phyloP scores from a whole-genome alignment of 2,888 invertebrate species.

The Biston betularia region DNA sequence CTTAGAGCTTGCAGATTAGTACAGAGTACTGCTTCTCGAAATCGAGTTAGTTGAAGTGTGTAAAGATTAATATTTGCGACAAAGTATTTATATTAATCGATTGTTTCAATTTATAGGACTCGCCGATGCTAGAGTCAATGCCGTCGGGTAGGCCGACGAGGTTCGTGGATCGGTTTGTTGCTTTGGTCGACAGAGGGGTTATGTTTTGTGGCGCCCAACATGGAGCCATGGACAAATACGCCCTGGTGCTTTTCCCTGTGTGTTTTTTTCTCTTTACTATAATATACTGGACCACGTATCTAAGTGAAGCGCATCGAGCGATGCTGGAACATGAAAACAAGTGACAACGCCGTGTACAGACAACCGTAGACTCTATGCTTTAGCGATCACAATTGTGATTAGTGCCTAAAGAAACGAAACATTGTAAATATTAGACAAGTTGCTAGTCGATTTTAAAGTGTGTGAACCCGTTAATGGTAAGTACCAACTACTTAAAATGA shows the following conservation, averaged over 20 bases:
- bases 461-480: slow-evolving; percentile 43
- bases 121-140: slow-evolving; percentile 78
- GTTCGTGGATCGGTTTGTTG: slow-evolving; percentile 66
- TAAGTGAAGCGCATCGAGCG: slow-evolving; percentile 82
- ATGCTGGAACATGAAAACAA: slow-evolving; percentile 49
- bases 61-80: slow-evolving; percentile 27
- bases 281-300: slow-evolving; percentile 87
- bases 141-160: slow-evolving; percentile 63
- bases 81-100: slow-evolving; percentile 9
- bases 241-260: slow-evolving; percentile 86
- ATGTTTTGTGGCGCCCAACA: slow-evolving; percentile 88
- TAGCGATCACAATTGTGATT: slow-evolving; percentile 38
- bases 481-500: slow-evolving; percentile 26
- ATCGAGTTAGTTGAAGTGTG: slow-evolving; percentile 35
- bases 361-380: slow-evolving; percentile 32
- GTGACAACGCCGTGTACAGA: slow-evolving; percentile 53
- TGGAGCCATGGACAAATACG: slow-evolving; percentile 86
- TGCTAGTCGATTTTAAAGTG: slow-evolving; percentile 71
- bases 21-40: slow-evolving; percentile 18
- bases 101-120: slow-evolving; percentile 67
- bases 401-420: slow-evolving; percentile 63
- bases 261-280: slow-evolving; percentile 86
- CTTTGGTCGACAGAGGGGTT: slow-evolving; percentile 81
- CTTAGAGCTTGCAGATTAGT: slow-evolving; percentile 22
- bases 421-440: slow-evolving; percentile 74